Evolutionary conservation across 2,113 vertebrate genomes (phyloP), one percentile per base, ranked within the genome.

Genomic region (Carassius gibelio): DNA sequence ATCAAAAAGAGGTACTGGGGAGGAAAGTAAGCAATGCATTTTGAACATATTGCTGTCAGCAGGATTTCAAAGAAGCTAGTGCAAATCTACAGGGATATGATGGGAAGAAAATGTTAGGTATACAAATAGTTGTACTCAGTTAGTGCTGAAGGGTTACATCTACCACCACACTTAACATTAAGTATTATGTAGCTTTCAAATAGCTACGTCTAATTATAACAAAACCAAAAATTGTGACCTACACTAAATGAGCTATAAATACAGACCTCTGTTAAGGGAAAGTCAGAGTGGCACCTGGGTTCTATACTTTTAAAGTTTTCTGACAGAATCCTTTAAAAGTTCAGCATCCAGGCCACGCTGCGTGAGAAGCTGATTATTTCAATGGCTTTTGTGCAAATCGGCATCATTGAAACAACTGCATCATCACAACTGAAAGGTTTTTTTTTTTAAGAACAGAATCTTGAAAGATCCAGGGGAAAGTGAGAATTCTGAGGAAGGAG

Each of bases 401-500:
- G 69, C 75, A 59, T 75, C 76, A 81, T 69, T 81, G 81, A 84
- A 64, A 84, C 62, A 14, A 68, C n/a, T 17, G 42, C 61, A 75
- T 50, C 34, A 7, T 62, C 14, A 52, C 26, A 45, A 23, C 17
- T 34, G 23, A 75, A 69, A 71, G 55, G 14, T 19, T 61, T 71
- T 19, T 61, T 71, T 57, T 55, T 48, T 61, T 57, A 19, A 71
- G 64, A 26, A 82, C 48, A 75, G 48, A 80, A 72, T 26, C 74
- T 71, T 83, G 57, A 75, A 55, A 84, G 48, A 52, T 42, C 11
- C 1, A 66, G 30, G 48, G 75, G 75, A 75, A 6, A 79, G 52
- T 83, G 2, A 62, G 36, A 42, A 64, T 45, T 55, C 17, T 23
- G 78, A 52, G 82, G 77, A 82, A 86, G 88, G 81, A 87, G 82